Evolutionary conservation across 2,888 invertebrate genomes (phyloP), one percentile per base, ranked within the genome.

Genomic region (Thymelicus sylvestris): DNA sequence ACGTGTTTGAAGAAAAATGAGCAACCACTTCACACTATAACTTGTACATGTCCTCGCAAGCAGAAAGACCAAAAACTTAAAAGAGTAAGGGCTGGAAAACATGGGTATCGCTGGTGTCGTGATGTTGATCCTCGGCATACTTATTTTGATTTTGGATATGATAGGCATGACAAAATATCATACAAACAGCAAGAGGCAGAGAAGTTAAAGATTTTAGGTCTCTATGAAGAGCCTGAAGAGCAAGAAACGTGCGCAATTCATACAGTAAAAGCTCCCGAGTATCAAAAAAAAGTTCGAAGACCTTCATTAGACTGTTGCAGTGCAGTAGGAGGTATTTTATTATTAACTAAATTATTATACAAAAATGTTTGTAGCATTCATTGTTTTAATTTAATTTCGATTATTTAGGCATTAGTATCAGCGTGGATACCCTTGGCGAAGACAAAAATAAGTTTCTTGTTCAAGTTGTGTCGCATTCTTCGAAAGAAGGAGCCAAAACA

Each of bases 381-480:
- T 24, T 24, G 15, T 38, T 57, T 60, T 52, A n/a, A 52, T n/a
- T 1, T 15, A 13, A 31, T 41, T 44, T 38, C 13, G 2, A 6
- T 8, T 75, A 73, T 79, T 41, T 74, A 93, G 92, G 93, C 62
- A 88, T 91, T 71, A 93, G 87, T 75, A 87, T 92, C 50, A 86
- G 84, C 75, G 90, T 94, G 0, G 94, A 94, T 80, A 82, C 82
- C 72, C 81, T 94, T 31, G 94, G 94, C 8, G 89, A 94, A 77
- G 88, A 90, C 52, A 88, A 86, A 77, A 87, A 86, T 67, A 95
- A 95, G 80, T 95, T 96, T 80, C 86, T 95, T 8, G 92, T 96
- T 7, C 95, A 95, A 86, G 86, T 95, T 10, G 95, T 95, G 41
- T 95, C 95, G 19, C 94, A 95, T 78, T 94, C 95, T 65, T 94